Evolutionary conservation across 2,797 vertebrate species (phyloP).

Genomic region (Emydoidea blandingii): DNA sequence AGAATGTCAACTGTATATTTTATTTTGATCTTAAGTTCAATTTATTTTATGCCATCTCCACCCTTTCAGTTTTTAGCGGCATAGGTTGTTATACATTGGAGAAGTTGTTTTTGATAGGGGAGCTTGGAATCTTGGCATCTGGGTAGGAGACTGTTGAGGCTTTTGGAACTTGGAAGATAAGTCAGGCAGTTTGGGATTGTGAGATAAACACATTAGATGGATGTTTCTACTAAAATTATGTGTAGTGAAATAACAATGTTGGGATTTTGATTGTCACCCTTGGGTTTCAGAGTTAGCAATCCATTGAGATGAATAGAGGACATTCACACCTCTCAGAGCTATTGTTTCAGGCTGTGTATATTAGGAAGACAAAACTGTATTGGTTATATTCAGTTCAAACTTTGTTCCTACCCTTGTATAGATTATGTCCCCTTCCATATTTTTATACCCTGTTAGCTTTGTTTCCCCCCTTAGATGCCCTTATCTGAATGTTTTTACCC

Average conservation of each 20-base stretch:
- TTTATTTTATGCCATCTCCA: background rate
- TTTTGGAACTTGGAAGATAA: conserved; percentile 7
- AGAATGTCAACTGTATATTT: background rate
- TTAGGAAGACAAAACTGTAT: background rate
- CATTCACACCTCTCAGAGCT: background rate
- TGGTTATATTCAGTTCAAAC: conserved; percentile 22
- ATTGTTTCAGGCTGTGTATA: conserved; percentile 33
- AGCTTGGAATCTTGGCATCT: background rate
- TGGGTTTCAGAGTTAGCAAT: background rate
- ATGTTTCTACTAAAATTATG: conserved; percentile 40
- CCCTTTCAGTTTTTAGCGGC: background rate
- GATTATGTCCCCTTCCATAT: background rate
- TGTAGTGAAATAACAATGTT: conserved; percentile 51
- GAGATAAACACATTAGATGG: conserved; percentile 8
- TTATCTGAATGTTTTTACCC: background rate
- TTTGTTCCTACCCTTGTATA: conserved; percentile 39
- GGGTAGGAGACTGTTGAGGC: conserved; percentile 9
- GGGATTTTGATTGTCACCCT: conserved; percentile 62
- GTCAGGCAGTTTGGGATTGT: background rate
- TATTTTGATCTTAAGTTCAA: conserved; percentile 1
- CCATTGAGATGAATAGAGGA: conserved; percentile 25
- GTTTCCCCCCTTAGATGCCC: background rate
- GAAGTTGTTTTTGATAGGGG: conserved; percentile 18
- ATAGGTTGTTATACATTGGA: background rate
- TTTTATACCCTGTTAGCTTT: conserved; percentile 14